Conservation (phyloP, 2,888 invertebrate genomes). For the Eutolmus rufibarbis region DNA sequence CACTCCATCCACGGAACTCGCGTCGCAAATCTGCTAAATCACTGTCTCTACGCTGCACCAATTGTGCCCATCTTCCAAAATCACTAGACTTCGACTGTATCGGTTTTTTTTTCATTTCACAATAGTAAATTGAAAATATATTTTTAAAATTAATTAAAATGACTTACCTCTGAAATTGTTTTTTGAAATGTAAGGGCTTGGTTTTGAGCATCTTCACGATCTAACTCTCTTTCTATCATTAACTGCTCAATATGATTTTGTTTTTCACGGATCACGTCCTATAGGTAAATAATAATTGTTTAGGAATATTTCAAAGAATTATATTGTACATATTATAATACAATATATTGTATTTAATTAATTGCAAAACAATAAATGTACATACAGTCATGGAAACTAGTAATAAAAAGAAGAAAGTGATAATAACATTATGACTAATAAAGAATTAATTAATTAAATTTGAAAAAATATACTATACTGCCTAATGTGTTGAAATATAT, state of each 20-base stretch:
- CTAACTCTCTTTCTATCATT: slow-evolving; percentile 88
- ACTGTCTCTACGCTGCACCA: slow-evolving; percentile 57
- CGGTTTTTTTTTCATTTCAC: not conserved
- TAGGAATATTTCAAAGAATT: not conserved
- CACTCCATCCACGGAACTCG: slow-evolving; percentile 61
- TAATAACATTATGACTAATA: too few species aligned
- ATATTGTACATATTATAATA: too few species aligned
- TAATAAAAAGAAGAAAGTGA: too few species aligned
- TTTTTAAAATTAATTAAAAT: slow-evolving; percentile 25
- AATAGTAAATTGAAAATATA: not conserved
- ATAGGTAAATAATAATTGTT: slow-evolving; percentile 45
- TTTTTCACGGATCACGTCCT: slow-evolving; percentile 93
- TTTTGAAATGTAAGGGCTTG: slow-evolving; percentile 63
- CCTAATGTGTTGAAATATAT: too few species aligned
- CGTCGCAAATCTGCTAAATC: slow-evolving; percentile 56
- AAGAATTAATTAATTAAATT: too few species aligned
- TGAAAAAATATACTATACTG: too few species aligned
- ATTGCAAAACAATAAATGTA: too few species aligned
- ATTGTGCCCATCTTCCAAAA: slow-evolving; percentile 59
- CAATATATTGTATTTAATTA: too few species aligned
- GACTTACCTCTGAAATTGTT: slow-evolving; percentile 62
- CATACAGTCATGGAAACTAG: too few species aligned
- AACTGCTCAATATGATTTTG: slow-evolving; percentile 93
- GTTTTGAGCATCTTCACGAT: slow-evolving; percentile 87
- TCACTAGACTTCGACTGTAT: slow-evolving; percentile 50